Conservation (phyloP, 23 tunicate species). For the Styela plicata region DNA sequence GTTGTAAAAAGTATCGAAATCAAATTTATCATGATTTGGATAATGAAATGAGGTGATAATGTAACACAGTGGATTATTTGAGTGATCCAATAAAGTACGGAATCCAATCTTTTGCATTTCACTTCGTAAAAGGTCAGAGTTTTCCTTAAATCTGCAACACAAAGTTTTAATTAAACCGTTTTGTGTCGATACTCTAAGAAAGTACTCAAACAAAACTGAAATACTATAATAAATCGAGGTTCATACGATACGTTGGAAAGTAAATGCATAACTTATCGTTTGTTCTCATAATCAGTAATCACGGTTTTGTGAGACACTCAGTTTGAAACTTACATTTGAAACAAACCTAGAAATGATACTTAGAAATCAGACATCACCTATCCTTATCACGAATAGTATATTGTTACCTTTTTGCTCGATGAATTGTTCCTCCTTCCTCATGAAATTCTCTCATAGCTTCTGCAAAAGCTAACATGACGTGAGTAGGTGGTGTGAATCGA, state of each 20-base stretch:
- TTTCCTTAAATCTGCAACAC: slow-evolving; percentile 27
- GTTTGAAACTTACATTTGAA: too few relatives aligned
- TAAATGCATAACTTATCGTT: too few relatives aligned
- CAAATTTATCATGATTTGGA: slow-evolving; percentile 25
- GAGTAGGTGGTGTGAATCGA: slow-evolving; percentile 69
- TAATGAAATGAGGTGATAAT: slow-evolving; percentile 37
- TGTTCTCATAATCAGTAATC: too few relatives aligned
- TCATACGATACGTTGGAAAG: too few relatives aligned
- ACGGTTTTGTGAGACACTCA: too few relatives aligned
- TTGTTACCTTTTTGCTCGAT: slow-evolving; percentile 46
- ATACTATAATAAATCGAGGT: too few relatives aligned
- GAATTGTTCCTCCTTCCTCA: slow-evolving; percentile 53
- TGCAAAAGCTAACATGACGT: slow-evolving; percentile 65
- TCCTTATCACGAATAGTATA: too few relatives aligned
- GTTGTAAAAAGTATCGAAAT: slow-evolving; percentile 32
- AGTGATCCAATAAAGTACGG: slow-evolving; percentile 13
- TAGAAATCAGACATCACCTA: too few relatives aligned
- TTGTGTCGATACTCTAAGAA: too few relatives aligned
- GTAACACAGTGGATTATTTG: slow-evolving; percentile 28
- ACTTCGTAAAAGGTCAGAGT: neutral
- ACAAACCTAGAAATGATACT: too few relatives aligned
- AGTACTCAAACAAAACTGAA: too few relatives aligned
- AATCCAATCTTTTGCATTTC: slow-evolving; percentile 48
- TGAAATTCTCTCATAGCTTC: slow-evolving; percentile 58
- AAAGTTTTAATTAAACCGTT: neutral